phyloP scores from a whole-genome alignment of 2,113 vertebrate genomes.

The Carassius gibelio region DNA sequence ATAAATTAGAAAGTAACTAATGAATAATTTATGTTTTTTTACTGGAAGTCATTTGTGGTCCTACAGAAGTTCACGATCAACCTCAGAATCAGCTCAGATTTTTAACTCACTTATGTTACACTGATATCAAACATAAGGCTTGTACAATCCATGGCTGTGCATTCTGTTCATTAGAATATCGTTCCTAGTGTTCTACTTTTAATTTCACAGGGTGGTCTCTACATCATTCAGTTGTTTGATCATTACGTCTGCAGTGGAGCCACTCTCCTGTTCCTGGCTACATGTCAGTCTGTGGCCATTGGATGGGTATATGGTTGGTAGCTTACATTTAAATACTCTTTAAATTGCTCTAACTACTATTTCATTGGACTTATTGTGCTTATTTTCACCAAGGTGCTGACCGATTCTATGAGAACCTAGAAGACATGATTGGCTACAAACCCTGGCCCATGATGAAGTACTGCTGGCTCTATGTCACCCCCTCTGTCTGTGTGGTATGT shows the following conservation, averaged over 20 bases:
- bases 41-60: too few species aligned
- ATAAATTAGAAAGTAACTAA: slow-evolving; percentile 45
- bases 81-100: background rate
- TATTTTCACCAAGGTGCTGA: slow-evolving; percentile 63
- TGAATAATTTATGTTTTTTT: too few species aligned
- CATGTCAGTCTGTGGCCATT: slow-evolving; percentile 69
- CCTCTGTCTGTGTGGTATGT: slow-evolving; percentile 68
- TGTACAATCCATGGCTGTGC: background rate
- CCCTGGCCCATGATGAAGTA: slow-evolving; percentile 68
- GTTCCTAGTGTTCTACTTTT: background rate
- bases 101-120: background rate
- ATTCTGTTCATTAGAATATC: background rate
- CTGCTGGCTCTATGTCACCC: slow-evolving; percentile 70
- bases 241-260: slow-evolving; percentile 75
- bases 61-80: too few species aligned
- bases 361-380: background rate
- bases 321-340: background rate
- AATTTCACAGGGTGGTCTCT: slow-evolving; percentile 65
- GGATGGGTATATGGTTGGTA: slow-evolving; percentile 75
- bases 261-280: slow-evolving; percentile 69
- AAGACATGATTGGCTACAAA: slow-evolving; percentile 75
- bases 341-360: background rate
- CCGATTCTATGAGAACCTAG: slow-evolving; percentile 71
- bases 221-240: slow-evolving; percentile 75
- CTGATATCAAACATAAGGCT: background rate